Base-by-base conservation (phyloP, 2,797 vertebrate genomes). In the Myripristis jacobus region DNA sequence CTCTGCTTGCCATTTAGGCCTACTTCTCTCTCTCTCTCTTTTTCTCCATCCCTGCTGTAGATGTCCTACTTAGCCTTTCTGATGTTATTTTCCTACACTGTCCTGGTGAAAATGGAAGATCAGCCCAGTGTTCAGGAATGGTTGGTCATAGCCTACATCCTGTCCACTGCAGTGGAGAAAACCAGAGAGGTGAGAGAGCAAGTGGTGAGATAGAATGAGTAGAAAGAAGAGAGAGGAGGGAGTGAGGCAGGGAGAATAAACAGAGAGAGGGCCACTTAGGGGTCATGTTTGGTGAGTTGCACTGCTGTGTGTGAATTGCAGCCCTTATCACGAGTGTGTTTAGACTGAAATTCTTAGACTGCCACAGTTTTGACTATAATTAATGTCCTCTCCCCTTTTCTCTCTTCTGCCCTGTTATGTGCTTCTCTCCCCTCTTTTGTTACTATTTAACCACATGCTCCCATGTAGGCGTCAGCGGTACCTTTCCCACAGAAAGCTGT, bases 21-120 rank as follows among this genome's bases (percentile, higher is more conserved):
- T 3, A 9, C 36, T 0, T 31, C 7, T 36, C 2, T 70, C 13
- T 12, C n/a, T 41, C 13, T 31, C 18, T 21, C n/a, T 43, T 4
- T 50, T 11, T 38, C 15, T 63, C 18, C 22, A n/a, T 66, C 51
- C 29, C 12, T 36, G 15, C 75, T 85, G 38, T 75, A 99, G 98
- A 96, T 99, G 91, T 95, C 93, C 0, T 99, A 98, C 80, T 78
- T 99, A 92, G 92, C 75, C 0, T 99, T 99, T 86, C 94, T 99
- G 52, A 95, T 97, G 94, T 88, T 99, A 46, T 99, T 98, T 84
- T 97, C 96, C 69, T 98, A 95, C 62, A 96, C 94, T 0, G 91
- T 98, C 56, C 87, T 99, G 89, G 97, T 99, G 80, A 95, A 95
- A 91, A 97, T 99, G 96, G 94, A 87, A 75, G 89, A 95, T 12